Evolutionary conservation across 2,888 invertebrate genomes (phyloP), one percentile per base, ranked within the genome.

Genomic region (Scaptomyza flava): DNA sequence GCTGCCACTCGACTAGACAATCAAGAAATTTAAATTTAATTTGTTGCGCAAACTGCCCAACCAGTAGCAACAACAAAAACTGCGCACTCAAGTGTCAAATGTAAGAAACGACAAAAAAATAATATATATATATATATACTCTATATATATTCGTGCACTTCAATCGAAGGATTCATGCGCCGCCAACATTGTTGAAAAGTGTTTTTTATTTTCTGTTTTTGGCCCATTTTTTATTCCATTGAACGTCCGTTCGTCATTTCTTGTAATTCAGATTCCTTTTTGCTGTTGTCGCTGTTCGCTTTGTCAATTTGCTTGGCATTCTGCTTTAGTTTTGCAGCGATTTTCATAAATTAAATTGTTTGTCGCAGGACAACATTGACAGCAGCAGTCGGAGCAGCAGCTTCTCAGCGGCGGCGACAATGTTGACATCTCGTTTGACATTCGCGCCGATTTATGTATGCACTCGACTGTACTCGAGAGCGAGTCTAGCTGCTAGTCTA

Each of bases 11-110:
- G 81, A 87, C 72, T 74, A 78, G 79, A 87, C 81, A 86, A 89
- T 87, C 84, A 81, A 87, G 79, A 88, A 88, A 88, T 88, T 89
- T 87, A 87, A 88, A 89, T 89, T 89, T 87, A 81, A 88, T 89
- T 88, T 87, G 81, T 76, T 85, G 81, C 68, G 81, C 82, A 88
- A 87, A 87, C 87, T 87, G 86, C 68, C 85, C 82, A 79, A 72
- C 67, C 38, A 38, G 14, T 38, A 73, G 38, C 62, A 61, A 57
- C 61, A 45, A 47, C 75, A 38, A 53, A 14, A 46, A 33, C 54
- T 63, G 75, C 60, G 79, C 84, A 87, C 85, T 84, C 81, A 87
- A 84, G 82, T 84, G 84, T 87, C 84, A 84, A 84, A 87, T 77
- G 85, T 86, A 86, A 69, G 65, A 72, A 71, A 64, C 54, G 30